A percentile compares a stretch with the other conserved stretches of the same genome.
Evolutionary conservation across 2,113 vertebrate genomes (phyloP).

Genomic region (Paratilapia polleni): DNA sequence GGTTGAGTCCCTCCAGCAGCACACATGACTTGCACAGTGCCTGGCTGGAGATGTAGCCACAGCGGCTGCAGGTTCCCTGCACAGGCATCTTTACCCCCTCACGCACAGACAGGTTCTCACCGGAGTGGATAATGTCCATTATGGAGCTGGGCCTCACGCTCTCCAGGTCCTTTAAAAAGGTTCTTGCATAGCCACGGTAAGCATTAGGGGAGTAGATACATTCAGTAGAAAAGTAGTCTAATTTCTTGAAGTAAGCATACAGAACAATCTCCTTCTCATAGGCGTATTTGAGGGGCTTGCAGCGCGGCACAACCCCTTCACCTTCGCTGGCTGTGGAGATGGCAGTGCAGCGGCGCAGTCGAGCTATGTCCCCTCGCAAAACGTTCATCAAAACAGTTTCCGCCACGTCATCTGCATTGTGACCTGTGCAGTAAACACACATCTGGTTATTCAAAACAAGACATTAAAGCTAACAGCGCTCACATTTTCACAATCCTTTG

Average conservation of each 20-base stretch:
- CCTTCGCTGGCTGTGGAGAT: constrained; percentile 83
- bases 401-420: constrained; percentile 90
- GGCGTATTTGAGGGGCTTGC: constrained; percentile 90
- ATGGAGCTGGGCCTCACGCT: constrained; percentile 86
- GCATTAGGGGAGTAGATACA: constrained; percentile 91
- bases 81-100: constrained; percentile 84
- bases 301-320: constrained; percentile 84
- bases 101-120: constrained; percentile 85
- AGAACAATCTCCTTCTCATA: constrained; percentile 95
- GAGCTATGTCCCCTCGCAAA: constrained; percentile 86
- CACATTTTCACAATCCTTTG: background rate
- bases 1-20: constrained; percentile 87
- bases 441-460: background rate
- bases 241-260: constrained; percentile 91
- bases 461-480: background rate
- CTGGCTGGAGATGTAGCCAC: constrained; percentile 90
- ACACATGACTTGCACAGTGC: constrained; percentile 88
- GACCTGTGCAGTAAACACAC: constrained; percentile 74
- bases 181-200: constrained; percentile 86
- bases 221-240: constrained; percentile 92
- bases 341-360: constrained; percentile 83
- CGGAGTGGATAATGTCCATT: constrained; percentile 89
- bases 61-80: constrained; percentile 85
- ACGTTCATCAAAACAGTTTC: constrained; percentile 93
- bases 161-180: constrained; percentile 89